Evolutionary conservation across 2,797 vertebrate genomes (phyloP).

Genomic region (Sebastes trivittatus): DNA sequence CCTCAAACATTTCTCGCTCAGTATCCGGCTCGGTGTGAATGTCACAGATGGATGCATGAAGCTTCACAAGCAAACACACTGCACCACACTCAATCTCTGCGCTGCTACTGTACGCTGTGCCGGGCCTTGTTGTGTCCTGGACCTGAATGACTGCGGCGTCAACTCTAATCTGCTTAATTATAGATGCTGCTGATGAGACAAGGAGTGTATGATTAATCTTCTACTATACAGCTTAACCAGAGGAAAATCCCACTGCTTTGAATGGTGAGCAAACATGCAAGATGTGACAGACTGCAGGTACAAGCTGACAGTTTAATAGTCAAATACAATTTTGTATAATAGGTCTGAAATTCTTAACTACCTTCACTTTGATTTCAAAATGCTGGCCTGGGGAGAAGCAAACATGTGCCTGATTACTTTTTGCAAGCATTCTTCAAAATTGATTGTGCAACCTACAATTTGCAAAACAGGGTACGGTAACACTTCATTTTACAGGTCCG

Average conservation of each 20-base stretch:
- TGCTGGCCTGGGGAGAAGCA: not conserved
- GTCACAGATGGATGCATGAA: constrained; percentile 18
- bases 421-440: not conserved
- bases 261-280: constrained; percentile 5
- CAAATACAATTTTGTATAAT: not conserved
- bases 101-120: not conserved
- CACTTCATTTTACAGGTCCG: too few relatives aligned
- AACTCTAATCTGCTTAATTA: constrained; percentile 58
- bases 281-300: not conserved
- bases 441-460: not conserved
- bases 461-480: not conserved
- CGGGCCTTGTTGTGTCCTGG: constrained; percentile 1
- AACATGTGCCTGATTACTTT: not conserved
- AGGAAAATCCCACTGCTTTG: constrained; percentile 3
- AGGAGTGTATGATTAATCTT: constrained; percentile 49
- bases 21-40: constrained; percentile 19
- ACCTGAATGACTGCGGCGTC: constrained; percentile 34
- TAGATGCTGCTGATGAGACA: constrained; percentile 56
- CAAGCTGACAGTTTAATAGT: not conserved
- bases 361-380: not conserved
- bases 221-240: constrained; percentile 20
- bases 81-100: not conserved
- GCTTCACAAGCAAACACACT: constrained; percentile 7
- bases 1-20: constrained; percentile 14
- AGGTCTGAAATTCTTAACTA: not conserved